Evolutionary conservation across 2,113 vertebrate species (phyloP).

Genomic region (Lasiurus borealis): DNA sequence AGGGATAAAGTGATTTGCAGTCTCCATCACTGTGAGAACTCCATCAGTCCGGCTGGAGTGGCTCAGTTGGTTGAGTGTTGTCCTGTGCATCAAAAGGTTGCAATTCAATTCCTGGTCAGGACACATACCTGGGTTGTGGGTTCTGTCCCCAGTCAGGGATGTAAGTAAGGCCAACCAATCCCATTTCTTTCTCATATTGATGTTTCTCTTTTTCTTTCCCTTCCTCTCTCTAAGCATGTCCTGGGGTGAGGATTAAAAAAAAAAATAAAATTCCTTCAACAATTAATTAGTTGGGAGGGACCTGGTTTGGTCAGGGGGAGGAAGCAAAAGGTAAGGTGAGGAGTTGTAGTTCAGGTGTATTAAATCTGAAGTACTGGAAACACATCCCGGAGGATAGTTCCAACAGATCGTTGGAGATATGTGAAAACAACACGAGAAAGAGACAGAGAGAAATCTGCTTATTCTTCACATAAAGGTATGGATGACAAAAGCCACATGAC

Average conservation of each 20-base stretch:
- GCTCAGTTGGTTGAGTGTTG: too few species aligned
- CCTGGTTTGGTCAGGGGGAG: neutral
- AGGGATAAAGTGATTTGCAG: neutral
- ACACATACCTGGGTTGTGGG: too few species aligned
- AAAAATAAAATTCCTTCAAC: neutral
- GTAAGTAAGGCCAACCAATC: too few species aligned
- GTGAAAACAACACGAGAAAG: neutral
- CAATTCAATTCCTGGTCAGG: too few species aligned
- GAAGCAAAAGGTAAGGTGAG: neutral
- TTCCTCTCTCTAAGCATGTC: too few species aligned
- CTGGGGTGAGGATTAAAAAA: too few species aligned
- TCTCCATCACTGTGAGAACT: neutral
- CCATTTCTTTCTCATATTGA: too few species aligned
- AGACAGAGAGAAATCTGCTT: neutral
- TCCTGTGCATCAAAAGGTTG: too few species aligned
- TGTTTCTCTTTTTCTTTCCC: too few species aligned
- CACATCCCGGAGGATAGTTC: neutral
- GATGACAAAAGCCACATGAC: neutral
- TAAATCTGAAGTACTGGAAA: conserved; percentile 12
- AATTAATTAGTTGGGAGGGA: neutral
- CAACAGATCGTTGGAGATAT: neutral
- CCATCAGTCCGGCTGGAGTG: too few species aligned
- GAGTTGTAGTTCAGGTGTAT: neutral
- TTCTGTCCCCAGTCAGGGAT: too few species aligned
- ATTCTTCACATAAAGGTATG: neutral